Evolutionary conservation across 2,888 invertebrate genomes (phyloP).

Genomic region (Drosophila antonietae): DNA sequence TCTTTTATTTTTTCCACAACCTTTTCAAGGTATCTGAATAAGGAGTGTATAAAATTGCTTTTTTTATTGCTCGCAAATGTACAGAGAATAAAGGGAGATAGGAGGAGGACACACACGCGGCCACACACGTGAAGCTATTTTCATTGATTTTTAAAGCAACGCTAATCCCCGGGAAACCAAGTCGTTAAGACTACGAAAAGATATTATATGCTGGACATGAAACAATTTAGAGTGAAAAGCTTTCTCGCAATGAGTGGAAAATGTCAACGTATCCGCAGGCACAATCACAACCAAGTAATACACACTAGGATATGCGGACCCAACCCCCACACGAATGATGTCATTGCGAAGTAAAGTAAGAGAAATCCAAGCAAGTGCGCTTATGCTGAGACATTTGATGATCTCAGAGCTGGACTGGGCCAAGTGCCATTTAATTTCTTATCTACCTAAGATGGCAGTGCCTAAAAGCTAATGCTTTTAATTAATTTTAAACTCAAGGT

Average conservation of each 20-base stretch:
- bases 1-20: slow-evolving; percentile 16
- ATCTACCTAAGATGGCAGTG: slow-evolving; percentile 28
- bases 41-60: slow-evolving; percentile 2
- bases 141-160: slow-evolving; percentile 41
- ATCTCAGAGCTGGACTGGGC: slow-evolving; percentile 41
- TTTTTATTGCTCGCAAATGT: slow-evolving; percentile 11
- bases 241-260: slow-evolving; percentile 53
- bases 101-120: slow-evolving; percentile 1
- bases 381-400: slow-evolving; percentile 51
- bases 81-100: slow-evolving; percentile 2
- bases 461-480: slow-evolving; percentile 27
- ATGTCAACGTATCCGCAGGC: slow-evolving; percentile 39
- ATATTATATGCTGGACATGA: slow-evolving; percentile 36
- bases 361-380: slow-evolving; percentile 46
- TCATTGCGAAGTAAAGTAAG: slow-evolving; percentile 42
- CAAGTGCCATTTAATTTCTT: slow-evolving; percentile 27
- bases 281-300: slow-evolving; percentile 40
- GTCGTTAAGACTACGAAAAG: slow-evolving; percentile 28
- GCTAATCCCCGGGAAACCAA: slow-evolving; percentile 11
- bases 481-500: slow-evolving; percentile 6
- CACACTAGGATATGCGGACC: slow-evolving; percentile 32
- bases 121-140: slow-evolving; percentile 7
- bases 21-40: slow-evolving; percentile 8
- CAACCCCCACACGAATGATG: slow-evolving; percentile 34
- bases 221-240: slow-evolving; percentile 53